phyloP scores from a whole-genome alignment of 2,113 vertebrate species.

The Apteryx mantelli region DNA sequence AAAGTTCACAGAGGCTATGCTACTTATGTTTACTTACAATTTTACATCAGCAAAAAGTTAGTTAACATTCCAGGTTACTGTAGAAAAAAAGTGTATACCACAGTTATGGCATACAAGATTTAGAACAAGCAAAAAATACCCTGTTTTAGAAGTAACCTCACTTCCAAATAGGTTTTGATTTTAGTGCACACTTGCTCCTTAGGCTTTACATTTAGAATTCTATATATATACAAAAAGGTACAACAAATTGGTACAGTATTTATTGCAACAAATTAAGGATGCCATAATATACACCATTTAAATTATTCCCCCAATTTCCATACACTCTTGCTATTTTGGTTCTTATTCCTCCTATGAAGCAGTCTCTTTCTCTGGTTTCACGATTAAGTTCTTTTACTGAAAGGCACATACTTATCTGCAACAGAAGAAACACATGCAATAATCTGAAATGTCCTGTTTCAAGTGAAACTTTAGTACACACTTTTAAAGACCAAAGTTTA shows the following conservation, averaged over 20 bases:
- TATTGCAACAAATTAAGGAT: slow-evolving; percentile 69
- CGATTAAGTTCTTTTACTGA: slow-evolving; percentile 71
- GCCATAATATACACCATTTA: slow-evolving; percentile 63
- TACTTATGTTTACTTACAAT: slow-evolving; percentile 42
- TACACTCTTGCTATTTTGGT: slow-evolving; percentile 62
- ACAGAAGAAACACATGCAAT: slow-evolving; percentile 49
- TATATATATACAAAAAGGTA: slow-evolving; percentile 67
- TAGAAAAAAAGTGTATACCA: slow-evolving; percentile 52
- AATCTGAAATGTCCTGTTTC: slow-evolving; percentile 8
- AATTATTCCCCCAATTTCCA: slow-evolving; percentile 30
- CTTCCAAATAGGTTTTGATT: slow-evolving; percentile 43
- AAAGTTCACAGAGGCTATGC: slow-evolving; percentile 9
- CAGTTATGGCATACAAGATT: slow-evolving; percentile 26
- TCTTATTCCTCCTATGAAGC: slow-evolving; percentile 74
- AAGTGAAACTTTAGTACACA: neutral
- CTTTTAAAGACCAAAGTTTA: neutral
- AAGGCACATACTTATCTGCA: slow-evolving; percentile 83
- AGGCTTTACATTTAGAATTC: slow-evolving; percentile 39
- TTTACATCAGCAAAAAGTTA: slow-evolving; percentile 10
- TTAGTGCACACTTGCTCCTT: neutral
- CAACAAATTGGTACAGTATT: slow-evolving; percentile 68
- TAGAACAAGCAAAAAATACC: slow-evolving; percentile 57
- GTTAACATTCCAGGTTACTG: slow-evolving; percentile 41
- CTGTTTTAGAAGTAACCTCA: slow-evolving; percentile 37
- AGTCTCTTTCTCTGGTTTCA: slow-evolving; percentile 66